Base-by-base conservation (phyloP, 2,797 vertebrate species). In the Sebastes vulpes region DNA sequence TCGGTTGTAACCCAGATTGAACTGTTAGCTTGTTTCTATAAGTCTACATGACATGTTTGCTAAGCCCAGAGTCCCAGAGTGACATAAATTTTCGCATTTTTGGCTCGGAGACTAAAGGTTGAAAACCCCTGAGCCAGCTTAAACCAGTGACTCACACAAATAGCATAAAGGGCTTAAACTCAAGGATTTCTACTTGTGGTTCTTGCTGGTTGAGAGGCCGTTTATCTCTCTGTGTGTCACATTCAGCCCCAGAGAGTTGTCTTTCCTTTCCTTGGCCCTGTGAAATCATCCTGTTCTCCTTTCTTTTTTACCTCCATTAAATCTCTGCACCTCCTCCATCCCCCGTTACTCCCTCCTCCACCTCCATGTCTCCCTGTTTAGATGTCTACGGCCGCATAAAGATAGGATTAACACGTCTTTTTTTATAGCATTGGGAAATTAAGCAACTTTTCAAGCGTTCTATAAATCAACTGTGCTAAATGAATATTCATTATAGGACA, bases 341-440 rank as follows among this genome's bases (percentile, higher is more conserved):
- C 38, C 50, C 20, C 20, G 9, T 53, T 53, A 16, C 9, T 16
- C 6, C 4, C 60, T 6, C 31, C 77, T 38, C 65, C 53, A 26
- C n/a, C 29, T 35, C 29, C 12, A 12, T 11, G 29, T 32, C 74
- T 21, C 54, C 21, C 52, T 65, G 20, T 63, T 76, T 32, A 48
- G 35, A 61, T 9, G 9, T n/a, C 65, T 77, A 61, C 54, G 11
- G 31, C 46, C 6, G 2, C 80, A 79, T 83, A 68, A 76, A 90
- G 79, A 85, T 53, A 72, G 18, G 72, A 82, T 90, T 84, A 89
- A 85, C 77, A 59, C 54, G 48, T 65, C 65, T 23, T 82, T 82
- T 93, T 93, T 89, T 91, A 93, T 75, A 72, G 75, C 77, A 48
- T n/a, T 11, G 25, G 83, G 75, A 83, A 91, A 92, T 92, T 81